These are phyloP conservation scores for Xenopus borealis DNA, from an alignment of 2,113 vertebrate genomes.

Conservation along the genomic window DNA sequence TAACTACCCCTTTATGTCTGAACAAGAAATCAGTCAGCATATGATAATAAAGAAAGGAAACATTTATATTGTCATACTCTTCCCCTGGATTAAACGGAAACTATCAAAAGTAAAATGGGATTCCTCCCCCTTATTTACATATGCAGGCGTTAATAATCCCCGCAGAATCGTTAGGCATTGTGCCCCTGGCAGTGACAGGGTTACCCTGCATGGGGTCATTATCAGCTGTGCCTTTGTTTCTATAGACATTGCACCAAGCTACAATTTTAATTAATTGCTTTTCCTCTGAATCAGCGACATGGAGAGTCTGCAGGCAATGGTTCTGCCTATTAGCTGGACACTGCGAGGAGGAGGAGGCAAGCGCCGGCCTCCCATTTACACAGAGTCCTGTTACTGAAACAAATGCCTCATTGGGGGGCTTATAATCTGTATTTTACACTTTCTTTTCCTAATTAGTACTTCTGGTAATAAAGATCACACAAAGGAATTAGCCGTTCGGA, in stretches of 20 bases:
- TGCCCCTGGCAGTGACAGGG: slow-evolving; percentile 5
- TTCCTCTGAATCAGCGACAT: slow-evolving; percentile 36
- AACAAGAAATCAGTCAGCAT: too few species aligned
- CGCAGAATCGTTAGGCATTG: background rate
- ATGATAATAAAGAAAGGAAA: too few species aligned
- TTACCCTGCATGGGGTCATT: slow-evolving; percentile 32
- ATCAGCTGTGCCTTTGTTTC: slow-evolving; percentile 29
- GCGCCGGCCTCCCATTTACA: slow-evolving; percentile 30
- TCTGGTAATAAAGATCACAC: slow-evolving; percentile 37
- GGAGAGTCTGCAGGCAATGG: slow-evolving; percentile 24
- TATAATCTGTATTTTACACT: slow-evolving; percentile 38
- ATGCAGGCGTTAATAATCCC: too few species aligned
- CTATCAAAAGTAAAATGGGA: too few species aligned
- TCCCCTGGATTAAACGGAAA: too few species aligned
- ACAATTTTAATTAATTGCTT: slow-evolving; percentile 44
- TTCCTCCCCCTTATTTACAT: too few species aligned
- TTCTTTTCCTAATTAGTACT: slow-evolving; percentile 43
- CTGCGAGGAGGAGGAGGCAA: background rate
- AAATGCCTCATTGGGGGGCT: slow-evolving; percentile 45
- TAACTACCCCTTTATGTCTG: too few species aligned
- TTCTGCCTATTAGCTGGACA: slow-evolving; percentile 33
- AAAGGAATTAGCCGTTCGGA: slow-evolving; percentile 11
- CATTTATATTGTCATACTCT: too few species aligned
- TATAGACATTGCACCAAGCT: slow-evolving; percentile 13
- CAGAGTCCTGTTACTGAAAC: slow-evolving; percentile 41